Evolutionary conservation across 2,797 vertebrate species (phyloP).

Genomic region (Prunella strophiata): DNA sequence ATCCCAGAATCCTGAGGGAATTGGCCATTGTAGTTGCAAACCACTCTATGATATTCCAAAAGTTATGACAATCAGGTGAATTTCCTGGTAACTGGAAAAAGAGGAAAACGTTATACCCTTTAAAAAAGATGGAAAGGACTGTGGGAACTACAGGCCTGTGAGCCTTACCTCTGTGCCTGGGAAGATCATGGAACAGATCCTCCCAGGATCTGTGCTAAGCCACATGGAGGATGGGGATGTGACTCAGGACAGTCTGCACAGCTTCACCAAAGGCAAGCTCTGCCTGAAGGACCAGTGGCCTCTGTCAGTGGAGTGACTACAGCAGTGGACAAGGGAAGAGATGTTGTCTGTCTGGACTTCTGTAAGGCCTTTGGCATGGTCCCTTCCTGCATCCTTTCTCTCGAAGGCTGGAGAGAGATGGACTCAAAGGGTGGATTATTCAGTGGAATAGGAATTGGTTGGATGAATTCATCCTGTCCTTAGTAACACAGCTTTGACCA

Average conservation of each 20-base stretch:
- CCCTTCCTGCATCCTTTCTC: not conserved
- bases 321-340: not conserved
- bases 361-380: not conserved
- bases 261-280: not conserved
- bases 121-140: not conserved
- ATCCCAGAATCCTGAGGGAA: not conserved
- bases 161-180: not conserved
- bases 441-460: not conserved
- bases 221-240: not conserved
- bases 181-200: not conserved
- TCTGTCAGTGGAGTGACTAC: not conserved
- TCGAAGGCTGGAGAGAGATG: not conserved
- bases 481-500: not conserved
- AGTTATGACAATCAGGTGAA: not conserved
- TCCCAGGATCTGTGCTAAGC: not conserved
- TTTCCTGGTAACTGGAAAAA: not conserved
- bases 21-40: not conserved
- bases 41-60: not conserved
- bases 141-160: not conserved
- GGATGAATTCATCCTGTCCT: rapidly evolving
- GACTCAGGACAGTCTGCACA: not conserved
- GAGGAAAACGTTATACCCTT: not conserved
- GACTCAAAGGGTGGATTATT: not conserved
- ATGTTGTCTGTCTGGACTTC: not conserved
- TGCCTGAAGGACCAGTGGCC: not conserved